Evolutionary conservation across 2,113 vertebrate genomes (phyloP).

Genomic region (Dipodomys merriami): DNA sequence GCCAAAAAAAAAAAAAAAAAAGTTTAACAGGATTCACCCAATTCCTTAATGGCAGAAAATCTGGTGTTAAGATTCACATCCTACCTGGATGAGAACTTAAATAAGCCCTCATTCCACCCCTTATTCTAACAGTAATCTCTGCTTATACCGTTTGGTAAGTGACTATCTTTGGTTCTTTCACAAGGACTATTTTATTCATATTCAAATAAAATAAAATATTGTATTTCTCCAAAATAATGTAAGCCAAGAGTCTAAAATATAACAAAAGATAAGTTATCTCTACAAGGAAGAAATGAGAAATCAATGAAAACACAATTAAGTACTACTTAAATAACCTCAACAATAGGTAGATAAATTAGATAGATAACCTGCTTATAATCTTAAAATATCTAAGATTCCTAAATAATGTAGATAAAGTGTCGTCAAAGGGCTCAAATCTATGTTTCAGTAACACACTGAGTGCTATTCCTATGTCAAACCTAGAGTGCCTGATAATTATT

Average conservation of each 20-base stretch:
- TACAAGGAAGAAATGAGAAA: conserved; percentile 56
- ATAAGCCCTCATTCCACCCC: not conserved
- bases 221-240: conserved; percentile 7
- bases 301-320: conserved; percentile 54
- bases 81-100: not conserved
- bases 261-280: conserved; percentile 57
- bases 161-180: not conserved
- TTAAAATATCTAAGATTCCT: not conserved
- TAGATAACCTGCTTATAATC: conserved; percentile 1
- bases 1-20: too few species aligned
- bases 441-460: not conserved
- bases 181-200: conserved; percentile 20
- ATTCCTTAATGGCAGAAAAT: not conserved
- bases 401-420: not conserved
- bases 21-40: not conserved
- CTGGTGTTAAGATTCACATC: not conserved
- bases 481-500: not conserved
- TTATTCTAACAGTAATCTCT: not conserved
- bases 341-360: conserved; percentile 21
- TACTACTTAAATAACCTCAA: conserved; percentile 60
- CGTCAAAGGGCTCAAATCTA: not conserved
- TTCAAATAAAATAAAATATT: conserved; percentile 17
- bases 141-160: not conserved
- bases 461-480: not conserved
- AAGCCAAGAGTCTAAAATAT: conserved; percentile 45